Base-by-base conservation (phyloP, 2,888 invertebrate species). In the Altica lythri region DNA sequence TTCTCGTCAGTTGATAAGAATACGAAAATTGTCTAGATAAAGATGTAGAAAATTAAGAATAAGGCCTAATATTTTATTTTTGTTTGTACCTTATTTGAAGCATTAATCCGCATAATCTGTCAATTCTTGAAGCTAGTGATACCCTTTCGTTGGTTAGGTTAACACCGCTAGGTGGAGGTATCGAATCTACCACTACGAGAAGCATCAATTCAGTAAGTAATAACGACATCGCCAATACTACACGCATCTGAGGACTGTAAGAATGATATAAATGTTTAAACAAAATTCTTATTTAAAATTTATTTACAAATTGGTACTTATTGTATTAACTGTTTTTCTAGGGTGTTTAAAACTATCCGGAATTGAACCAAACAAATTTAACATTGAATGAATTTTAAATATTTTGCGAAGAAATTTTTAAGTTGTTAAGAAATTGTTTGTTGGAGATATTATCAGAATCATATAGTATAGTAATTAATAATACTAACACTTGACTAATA, bases 191-290 rank as follows among this genome's bases (percentile, higher is more conserved):
- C 6, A 80, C 73, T 59, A 80, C 78, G 9, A 79, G 70, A 2
- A 80, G 61, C 30, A 81, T 63, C 10, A 80, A 68, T 62, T 80
- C 79, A 8, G 79, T 79, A 18, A 82, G 64, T 44, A 80, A 72
- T 37, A 79, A 64, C 1, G 80, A 78, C 63, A 81, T 71, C 42
- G 77, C 78, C 2, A 81, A 69, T 2, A 75, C 71, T 40, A 65
- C 68, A 29, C 69, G 70, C 18, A 75, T 70, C 53, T 74, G 71
- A 2, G 38, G 22, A 14, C 48, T 49, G 59, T 49, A 35, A 35
- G 9, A 4, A 35, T 13, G 9, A n/a, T n/a, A n/a, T n/a, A n/a
- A n/a, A n/a, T n/a, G n/a, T n/a, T n/a, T n/a, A n/a, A n/a, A n/a
- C n/a, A n/a, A n/a, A n/a, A n/a, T n/a, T n/a, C n/a, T n/a, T n/a